phyloP scores from a whole-genome alignment of 2,113 vertebrate genomes.

The Gadus chalcogrammus region DNA sequence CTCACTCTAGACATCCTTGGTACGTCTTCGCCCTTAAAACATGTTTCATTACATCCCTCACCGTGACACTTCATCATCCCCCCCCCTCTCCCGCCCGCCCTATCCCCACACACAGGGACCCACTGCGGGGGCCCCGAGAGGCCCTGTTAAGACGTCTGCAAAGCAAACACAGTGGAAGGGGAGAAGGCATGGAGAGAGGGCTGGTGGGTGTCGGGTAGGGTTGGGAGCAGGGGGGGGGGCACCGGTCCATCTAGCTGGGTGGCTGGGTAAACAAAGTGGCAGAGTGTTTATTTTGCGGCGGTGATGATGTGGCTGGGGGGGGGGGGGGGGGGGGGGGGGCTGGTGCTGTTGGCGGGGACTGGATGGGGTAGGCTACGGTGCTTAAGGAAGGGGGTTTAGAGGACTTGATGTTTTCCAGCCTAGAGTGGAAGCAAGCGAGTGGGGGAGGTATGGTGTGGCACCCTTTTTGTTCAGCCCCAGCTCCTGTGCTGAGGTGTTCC shows the following conservation, averaged over 20 bases:
- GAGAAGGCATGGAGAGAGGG: slow-evolving; percentile 11
- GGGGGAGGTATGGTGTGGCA: too few species aligned
- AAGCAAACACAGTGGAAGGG: slow-evolving; percentile 58
- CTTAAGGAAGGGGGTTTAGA: not conserved
- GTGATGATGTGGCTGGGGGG: not conserved
- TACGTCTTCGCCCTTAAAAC: slow-evolving; percentile 23
- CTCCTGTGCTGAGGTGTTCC: slow-evolving; percentile 4
- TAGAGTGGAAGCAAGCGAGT: not conserved
- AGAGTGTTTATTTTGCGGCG: slow-evolving; percentile 40
- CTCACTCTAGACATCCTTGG: slow-evolving; percentile 30
- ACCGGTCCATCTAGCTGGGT: slow-evolving; percentile 27
- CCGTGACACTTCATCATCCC: slow-evolving; percentile 36
- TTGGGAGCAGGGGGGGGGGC: not conserved
- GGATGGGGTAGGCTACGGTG: slow-evolving; percentile 10
- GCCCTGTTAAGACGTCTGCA: slow-evolving; percentile 51
- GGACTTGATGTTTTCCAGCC: slow-evolving; percentile 6
- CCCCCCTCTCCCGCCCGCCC: slow-evolving; percentile 45
- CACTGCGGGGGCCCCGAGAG: slow-evolving; percentile 50
- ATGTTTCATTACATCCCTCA: slow-evolving; percentile 52
- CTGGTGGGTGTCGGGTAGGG: too few species aligned
- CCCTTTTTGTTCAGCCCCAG: not conserved
- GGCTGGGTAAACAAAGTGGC: slow-evolving; percentile 48
- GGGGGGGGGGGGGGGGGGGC: slow-evolving; percentile 18
- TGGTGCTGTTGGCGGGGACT: slow-evolving; percentile 27
- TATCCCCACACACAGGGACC: slow-evolving; percentile 51